Evolutionary conservation across 1,140 invertebrate genomes (phyloP), one percentile per base, ranked within the genome.

Genomic region (Aphelinus certus): DNA sequence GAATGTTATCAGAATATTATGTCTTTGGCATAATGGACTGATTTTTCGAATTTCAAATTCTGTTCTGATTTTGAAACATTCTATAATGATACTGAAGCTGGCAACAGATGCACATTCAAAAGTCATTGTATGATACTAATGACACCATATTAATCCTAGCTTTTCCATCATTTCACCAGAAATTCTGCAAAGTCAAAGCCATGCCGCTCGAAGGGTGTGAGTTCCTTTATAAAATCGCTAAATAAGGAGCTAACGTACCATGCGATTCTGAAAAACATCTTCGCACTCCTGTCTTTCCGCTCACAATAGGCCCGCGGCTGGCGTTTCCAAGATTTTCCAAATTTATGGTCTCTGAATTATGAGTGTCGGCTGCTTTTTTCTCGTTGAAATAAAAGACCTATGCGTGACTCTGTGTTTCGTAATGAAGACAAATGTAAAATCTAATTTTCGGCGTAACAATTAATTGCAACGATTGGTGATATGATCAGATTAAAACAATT

Each of bases 211-310:
- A 61, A 61, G 56, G 7, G 3, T 3, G n/a, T n/a, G 7, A 57
- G 56, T 10, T 61, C 46, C 43, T 69, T 69, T 47, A 58, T 49
- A 51, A 71, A 71, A 71, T 63, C 51, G 60, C 60, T 3, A 63
- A 71, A 49, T 63, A 55, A 71, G 58, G 3, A 58, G 10, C 47
- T 71, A 76, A 76, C 63, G 68, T 43, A 76, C 53, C 68, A 56
- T 71, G 67, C 74, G 55, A 71, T 76, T 76, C 66, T 55, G 68
- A 71, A 65, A 71, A 71, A 76, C 53, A 71, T 71, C 68, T 76
- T 76, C 67, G 56, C 74, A 76, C 74, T 76, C 71, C 42, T 3
- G 26, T 26, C 43, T n/a, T 55, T 56, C 10, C 26, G 7, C 60
- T 55, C 69, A 62, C 60, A 63, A 61, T 66, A 65, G n/a, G 10